These are phyloP conservation scores for Carposina sasakii DNA, from an alignment of 1,140 invertebrate species.

Conservation along the genomic window DNA sequence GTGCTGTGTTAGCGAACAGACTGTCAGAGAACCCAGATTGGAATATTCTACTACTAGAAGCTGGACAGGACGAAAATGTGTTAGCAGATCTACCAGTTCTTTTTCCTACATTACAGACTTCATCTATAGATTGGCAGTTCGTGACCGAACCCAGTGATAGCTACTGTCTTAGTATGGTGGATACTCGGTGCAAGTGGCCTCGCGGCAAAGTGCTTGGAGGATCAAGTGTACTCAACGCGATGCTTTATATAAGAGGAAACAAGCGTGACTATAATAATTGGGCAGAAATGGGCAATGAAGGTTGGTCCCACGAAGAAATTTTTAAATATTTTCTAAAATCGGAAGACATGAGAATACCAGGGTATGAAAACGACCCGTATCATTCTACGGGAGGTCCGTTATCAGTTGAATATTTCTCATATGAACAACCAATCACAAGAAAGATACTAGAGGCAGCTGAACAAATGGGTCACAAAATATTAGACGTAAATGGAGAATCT, in stretches of 20 bases:
- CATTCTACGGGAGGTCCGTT: constrained; percentile 81
- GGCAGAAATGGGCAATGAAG: constrained; percentile 80
- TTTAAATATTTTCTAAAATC: constrained; percentile 87
- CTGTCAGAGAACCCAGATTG: constrained; percentile 80
- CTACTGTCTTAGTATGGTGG: constrained; percentile 78
- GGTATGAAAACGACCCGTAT: constrained; percentile 74
- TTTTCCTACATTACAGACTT: constrained; percentile 82
- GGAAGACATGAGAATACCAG: constrained; percentile 79
- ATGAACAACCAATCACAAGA: constrained; percentile 75
- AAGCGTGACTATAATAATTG: constrained; percentile 88
- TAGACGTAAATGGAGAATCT: constrained; percentile 83
- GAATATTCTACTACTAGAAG: constrained; percentile 86
- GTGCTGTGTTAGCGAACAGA: constrained; percentile 84
- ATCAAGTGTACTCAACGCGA: constrained; percentile 87
- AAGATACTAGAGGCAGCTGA: constrained; percentile 79
- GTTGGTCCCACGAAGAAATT: constrained; percentile 84
- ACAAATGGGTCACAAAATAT: constrained; percentile 80
- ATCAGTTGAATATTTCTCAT: constrained; percentile 78
- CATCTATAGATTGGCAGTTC: constrained; percentile 86
- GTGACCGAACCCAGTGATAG: constrained; percentile 79
- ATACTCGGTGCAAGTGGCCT: constrained; percentile 79
- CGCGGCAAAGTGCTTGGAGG: constrained; percentile 87
- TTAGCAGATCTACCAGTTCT: constrained; percentile 83
- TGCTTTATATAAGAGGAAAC: constrained; percentile 92
- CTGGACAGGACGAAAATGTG: constrained; percentile 83